Percentiles rank a stretch among this genome's conserved stretches.
Evolutionary conservation across 2,888 invertebrate genomes (phyloP).

Genomic region (Plebejus argus): DNA sequence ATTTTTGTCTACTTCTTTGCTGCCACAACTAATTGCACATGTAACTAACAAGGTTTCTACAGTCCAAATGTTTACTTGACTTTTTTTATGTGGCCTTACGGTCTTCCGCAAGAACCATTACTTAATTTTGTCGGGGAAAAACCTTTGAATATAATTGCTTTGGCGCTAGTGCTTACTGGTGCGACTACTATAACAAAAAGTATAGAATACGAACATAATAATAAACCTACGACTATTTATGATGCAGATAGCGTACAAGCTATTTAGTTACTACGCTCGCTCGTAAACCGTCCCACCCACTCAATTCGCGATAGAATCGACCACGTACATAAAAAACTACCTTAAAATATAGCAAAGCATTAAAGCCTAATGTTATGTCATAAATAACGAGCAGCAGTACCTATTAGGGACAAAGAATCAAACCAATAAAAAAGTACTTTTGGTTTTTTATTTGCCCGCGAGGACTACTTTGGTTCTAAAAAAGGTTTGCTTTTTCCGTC

Average conservation of each 20-base stretch:
- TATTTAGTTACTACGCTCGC: constrained; percentile 5
- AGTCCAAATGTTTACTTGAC: constrained; percentile 1
- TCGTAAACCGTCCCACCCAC: constrained; percentile 13
- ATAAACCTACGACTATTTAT: constrained; percentile 20
- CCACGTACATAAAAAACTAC: constrained; percentile 22
- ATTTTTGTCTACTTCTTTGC: constrained; percentile 10
- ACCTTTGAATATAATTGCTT: background rate
- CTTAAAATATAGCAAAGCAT: constrained; percentile 12
- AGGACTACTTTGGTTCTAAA: background rate
- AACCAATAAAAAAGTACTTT: background rate
- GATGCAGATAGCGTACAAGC: constrained; percentile 14
- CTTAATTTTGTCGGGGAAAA: background rate
- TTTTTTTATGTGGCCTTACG: background rate
- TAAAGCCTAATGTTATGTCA: constrained; percentile 11
- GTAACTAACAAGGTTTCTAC: background rate
- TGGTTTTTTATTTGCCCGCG: background rate
- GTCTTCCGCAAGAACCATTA: constrained; percentile 11
- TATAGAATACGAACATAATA: constrained; percentile 11
- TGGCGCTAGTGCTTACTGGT: background rate
- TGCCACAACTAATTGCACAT: background rate
- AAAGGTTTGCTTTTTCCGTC: background rate
- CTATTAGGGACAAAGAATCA: background rate
- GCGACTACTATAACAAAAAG: background rate
- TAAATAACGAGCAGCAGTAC: background rate
- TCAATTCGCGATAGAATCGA: constrained; percentile 21